A percentile compares a stretch with the other conserved stretches of the same genome.
Evolutionary conservation across 2,888 invertebrate genomes (phyloP).

Genomic region (Ceraclea dissimilis): DNA sequence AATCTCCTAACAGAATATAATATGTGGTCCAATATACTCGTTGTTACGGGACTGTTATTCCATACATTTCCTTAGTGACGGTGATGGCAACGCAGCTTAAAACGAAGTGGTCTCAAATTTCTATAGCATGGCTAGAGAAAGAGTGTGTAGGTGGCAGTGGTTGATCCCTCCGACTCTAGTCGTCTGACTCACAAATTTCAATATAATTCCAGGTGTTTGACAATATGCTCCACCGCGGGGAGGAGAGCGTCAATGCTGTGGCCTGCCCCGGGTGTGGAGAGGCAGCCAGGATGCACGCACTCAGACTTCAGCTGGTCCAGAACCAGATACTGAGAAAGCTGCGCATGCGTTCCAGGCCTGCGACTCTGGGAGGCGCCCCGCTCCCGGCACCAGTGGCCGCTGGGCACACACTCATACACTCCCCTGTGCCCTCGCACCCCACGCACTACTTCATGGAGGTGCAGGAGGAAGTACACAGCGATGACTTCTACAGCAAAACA

Average conservation of each 20-base stretch:
- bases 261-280: constrained; percentile 10
- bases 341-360: constrained; percentile 66
- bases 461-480: constrained; percentile 49
- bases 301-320: constrained; percentile 75
- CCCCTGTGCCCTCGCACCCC: constrained; percentile 32
- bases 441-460: constrained; percentile 28
- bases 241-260: background rate
- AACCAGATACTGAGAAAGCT: constrained; percentile 77
- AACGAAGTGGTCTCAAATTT: too few species aligned
- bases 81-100: too few species aligned
- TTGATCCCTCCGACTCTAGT: too few species aligned
- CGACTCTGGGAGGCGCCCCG: constrained; percentile 52
- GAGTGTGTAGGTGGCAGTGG: too few species aligned
- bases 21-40: too few species aligned
- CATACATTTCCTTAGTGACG: too few species aligned
- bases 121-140: too few species aligned
- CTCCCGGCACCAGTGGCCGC: constrained; percentile 71
- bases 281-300: constrained; percentile 45
- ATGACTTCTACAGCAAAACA: constrained; percentile 77
- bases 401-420: constrained; percentile 49
- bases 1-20: too few species aligned
- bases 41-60: too few species aligned
- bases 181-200: too few species aligned
- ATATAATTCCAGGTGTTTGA: constrained; percentile 6
- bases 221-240: constrained; percentile 14